Evolutionary conservation across 2,888 invertebrate genomes (phyloP).

Genomic region (Napeogenes inachia): DNA sequence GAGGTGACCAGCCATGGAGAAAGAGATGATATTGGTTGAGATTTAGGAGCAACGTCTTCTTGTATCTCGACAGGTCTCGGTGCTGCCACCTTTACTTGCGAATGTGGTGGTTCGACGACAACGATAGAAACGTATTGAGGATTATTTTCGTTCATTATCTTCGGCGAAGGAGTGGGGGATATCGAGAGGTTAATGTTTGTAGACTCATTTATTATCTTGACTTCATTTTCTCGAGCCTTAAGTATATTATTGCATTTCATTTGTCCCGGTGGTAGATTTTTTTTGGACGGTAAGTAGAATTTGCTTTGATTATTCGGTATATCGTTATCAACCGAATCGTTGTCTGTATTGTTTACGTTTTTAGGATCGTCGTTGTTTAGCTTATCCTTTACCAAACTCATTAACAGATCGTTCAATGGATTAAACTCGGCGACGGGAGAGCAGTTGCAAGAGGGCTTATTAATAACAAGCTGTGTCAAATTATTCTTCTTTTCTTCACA

Average conservation of each 20-base stretch:
- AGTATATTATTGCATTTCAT: conserved; percentile 94
- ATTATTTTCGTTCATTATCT: conserved; percentile 74
- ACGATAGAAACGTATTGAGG: conserved; percentile 74
- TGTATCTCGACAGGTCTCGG: conserved; percentile 72
- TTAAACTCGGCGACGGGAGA: conserved; percentile 68
- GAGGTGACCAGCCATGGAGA: conserved; percentile 91
- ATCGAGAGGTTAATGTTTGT: conserved; percentile 64
- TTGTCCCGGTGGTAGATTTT: conserved; percentile 91
- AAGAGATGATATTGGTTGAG: conserved; percentile 81
- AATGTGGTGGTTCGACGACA: conserved; percentile 66
- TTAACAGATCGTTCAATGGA: conserved; percentile 69
- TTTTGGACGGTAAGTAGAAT: conserved; percentile 79
- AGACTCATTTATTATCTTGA: conserved; percentile 68
- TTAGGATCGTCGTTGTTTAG: conserved; percentile 81
- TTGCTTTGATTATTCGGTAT: conserved; percentile 84
- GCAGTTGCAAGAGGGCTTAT: conserved; percentile 68
- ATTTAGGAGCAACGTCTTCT: conserved; percentile 73
- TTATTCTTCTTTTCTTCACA: conserved; percentile 67
- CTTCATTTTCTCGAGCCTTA: conserved; percentile 83
- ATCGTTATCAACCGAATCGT: conserved; percentile 73
- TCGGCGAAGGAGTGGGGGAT: conserved; percentile 70
- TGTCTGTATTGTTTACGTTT: conserved; percentile 79
- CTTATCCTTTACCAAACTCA: conserved; percentile 73
- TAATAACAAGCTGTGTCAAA: conserved; percentile 62
- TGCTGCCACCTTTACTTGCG: conserved; percentile 56